These are phyloP conservation scores for Paradoxurus hermaphroditus DNA, from an alignment of 2,113 vertebrate genomes.

Conservation along the genomic window DNA sequence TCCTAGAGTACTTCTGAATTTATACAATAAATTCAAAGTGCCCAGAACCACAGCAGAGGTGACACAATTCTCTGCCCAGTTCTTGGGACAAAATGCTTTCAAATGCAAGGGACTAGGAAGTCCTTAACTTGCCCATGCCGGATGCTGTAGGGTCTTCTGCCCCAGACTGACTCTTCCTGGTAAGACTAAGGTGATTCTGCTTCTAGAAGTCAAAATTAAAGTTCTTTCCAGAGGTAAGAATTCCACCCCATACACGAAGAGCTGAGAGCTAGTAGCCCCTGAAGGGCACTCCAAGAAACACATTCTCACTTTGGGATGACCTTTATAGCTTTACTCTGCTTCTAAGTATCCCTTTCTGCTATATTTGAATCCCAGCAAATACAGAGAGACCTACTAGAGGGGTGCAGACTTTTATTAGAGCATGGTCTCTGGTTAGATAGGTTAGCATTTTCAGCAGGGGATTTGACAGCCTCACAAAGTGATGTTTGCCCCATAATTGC, in stretches of 20 bases:
- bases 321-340: neutral
- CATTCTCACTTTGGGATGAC: neutral
- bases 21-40: neutral
- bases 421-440: neutral
- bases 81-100: neutral
- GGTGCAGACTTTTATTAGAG: neutral
- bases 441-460: neutral
- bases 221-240: neutral
- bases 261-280: neutral
- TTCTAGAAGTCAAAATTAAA: conserved; percentile 2
- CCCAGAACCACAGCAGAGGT: neutral
- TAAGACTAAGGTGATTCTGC: neutral
- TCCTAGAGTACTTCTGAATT: neutral
- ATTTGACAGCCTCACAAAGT: neutral
- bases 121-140: neutral
- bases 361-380: neutral
- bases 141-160: neutral
- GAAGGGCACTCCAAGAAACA: neutral
- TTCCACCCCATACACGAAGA: neutral
- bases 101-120: neutral
- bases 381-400: neutral
- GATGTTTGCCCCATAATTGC: neutral
- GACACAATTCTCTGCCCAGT: neutral
- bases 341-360: neutral
- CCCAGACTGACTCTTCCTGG: neutral